Base-by-base conservation (phyloP, 2,113 vertebrate genomes). In the Kryptolebias marmoratus region DNA sequence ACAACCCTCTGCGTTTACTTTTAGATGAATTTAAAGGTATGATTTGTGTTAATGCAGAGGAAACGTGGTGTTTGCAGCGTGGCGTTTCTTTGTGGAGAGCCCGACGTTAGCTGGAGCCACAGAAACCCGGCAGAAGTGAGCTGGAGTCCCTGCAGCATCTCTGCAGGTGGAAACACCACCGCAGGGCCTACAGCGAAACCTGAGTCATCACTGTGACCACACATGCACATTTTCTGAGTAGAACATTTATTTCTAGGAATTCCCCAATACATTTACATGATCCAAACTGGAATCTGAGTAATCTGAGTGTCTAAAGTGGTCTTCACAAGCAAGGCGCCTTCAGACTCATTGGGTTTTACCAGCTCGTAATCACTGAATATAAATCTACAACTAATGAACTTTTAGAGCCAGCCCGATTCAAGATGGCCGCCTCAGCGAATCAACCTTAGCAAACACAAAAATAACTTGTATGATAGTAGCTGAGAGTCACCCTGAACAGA, bases 151-250 rank as follows among this genome's bases (percentile, higher is more conserved):
- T 11, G 61, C 42, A 39, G 31, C 64, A 16, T 44, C 4, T 3
- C 14, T 44, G 59, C 42, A n/a, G 12, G 55, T 71, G 86, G 72
- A 85, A 88, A 79, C 1, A 14, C 28, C 55, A 76, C 75, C 75
- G 50, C 75, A 68, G 32, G 32, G 36, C n/a, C 0, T 44, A 7
- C 39, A 28, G 0, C 1, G 63, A 73, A 78, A 71, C 53, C 62
- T 80, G 78, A 88, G 32, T 81, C 83, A 74, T 71, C 61, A 47
- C 36, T 45, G 53, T 42, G 30, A 36, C 45, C 31, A 55, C 39
- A 55, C 44, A 45, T 9, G 28, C 14, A 53, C 1, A 15, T 61
- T 45, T 47, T 48, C 10, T 11, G 14, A 16, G 31, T 49, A 52
- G 5, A 8, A 54, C 59, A 65, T 48, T n/a, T 30, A 57, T 65